Base-by-base conservation (phyloP, 2,888 invertebrate genomes). In the Icerya purchasi region DNA sequence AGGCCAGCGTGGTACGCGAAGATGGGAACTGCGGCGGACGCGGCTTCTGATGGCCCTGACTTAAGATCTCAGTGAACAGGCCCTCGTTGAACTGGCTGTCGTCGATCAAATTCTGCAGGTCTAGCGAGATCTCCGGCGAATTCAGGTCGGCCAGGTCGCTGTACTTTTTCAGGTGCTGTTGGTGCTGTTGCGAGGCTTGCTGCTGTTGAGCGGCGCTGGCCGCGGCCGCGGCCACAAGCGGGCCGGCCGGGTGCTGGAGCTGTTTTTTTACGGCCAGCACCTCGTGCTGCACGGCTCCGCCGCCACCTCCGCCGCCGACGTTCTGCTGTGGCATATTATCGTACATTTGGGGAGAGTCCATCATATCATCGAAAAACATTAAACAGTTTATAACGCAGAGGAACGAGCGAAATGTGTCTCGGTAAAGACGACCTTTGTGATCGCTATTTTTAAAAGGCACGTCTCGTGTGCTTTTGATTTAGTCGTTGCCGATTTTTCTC, bases 71-170 rank as follows among this genome's bases (percentile, higher is more conserved):
- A 67, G 82, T 82, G 72, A 91, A 84, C 52, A 91, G 76, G 49
- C 86, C 86, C 66, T 90, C 88, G 67, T 84, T 81, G 74, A 91
- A 90, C 74, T 89, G 88, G 25, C 78, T 76, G 72, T 91, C 91
- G 74, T 91, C 90, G 69, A 93, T 91, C 68, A 93, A 78, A 72
- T 88, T 86, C 70, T 92, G 90, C 65, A 93, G 76, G 70, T 93
- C 92, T 69, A 93, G 76, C 65, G 89, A 88, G 71, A 92, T 89
- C 74, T 93, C 93, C 66, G 90, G 88, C 61, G 86, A 86, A 72
- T 89, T 90, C 68, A 93, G 78, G 71, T 91, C 91, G 70, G 86
- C 85, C 63, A 91, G 74, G 69, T 91, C 89, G 53, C 77, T 78
- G 62, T 77, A 76, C 22, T 75, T 73, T 50, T 72, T 73, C 58